Conservation (phyloP, 1,140 invertebrate genomes). For the Wasmannia auropunctata region DNA sequence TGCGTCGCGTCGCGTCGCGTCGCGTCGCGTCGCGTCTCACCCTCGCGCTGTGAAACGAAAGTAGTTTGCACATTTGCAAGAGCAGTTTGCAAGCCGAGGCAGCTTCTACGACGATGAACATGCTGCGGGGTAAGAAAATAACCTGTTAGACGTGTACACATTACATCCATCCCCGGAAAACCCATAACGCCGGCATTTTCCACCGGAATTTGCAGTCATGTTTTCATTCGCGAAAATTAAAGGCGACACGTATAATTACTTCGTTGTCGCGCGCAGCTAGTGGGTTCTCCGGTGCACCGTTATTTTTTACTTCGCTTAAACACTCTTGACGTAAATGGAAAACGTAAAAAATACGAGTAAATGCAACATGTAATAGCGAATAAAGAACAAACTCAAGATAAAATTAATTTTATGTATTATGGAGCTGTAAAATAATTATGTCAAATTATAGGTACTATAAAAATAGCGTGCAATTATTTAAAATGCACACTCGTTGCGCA, state of each 20-base stretch:
- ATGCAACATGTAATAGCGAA: neutral
- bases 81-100: constrained; percentile 30
- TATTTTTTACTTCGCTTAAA: neutral
- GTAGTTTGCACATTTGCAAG: constrained; percentile 49
- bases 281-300: neutral
- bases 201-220: constrained; percentile 8
- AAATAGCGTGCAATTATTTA: neutral
- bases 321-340: neutral
- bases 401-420: neutral
- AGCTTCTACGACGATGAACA: constrained; percentile 47
- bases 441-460: neutral
- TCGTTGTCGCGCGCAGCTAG: constrained; percentile 4
- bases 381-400: neutral
- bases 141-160: constrained; percentile 37
- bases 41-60: constrained; percentile 15
- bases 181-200: constrained; percentile 12
- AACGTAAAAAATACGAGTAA: neutral
- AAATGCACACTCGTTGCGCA: neutral
- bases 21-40: neutral
- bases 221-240: constrained; percentile 33
- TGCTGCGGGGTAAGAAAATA: constrained; percentile 30
- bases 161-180: neutral
- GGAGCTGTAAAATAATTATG: neutral
- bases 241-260: constrained; percentile 44
- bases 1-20: neutral